A percentile compares a stretch with the other conserved stretches of the same genome.
phyloP scores from a whole-genome alignment of 2,113 vertebrate species.

The Brachirus orientalis region DNA sequence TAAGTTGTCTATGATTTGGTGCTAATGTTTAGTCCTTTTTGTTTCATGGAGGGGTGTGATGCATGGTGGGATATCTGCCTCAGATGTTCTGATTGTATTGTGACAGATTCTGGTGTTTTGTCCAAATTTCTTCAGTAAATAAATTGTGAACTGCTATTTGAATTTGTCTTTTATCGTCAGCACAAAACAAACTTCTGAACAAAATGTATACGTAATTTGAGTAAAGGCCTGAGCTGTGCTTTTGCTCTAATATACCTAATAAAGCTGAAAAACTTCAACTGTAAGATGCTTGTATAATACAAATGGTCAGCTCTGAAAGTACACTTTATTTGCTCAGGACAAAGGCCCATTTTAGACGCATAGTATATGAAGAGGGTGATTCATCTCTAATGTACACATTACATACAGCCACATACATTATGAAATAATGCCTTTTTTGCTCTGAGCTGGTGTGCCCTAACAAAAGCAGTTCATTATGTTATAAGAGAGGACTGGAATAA shows the following conservation, averaged over 20 bases:
- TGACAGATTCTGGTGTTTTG: constrained; percentile 99
- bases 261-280: too few relatives aligned
- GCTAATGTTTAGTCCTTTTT: constrained; percentile 88
- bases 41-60: constrained; percentile 86
- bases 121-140: constrained; percentile 99
- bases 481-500: background rate
- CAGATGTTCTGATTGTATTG: constrained; percentile 99
- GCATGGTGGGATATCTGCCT: constrained; percentile 98
- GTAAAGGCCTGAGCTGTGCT: background rate
- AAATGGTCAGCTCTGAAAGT: background rate
- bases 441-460: background rate
- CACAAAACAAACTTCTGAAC: background rate
- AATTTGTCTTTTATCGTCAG: constrained; percentile 40
- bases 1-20: constrained; percentile 91
- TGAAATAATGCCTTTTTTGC: constrained; percentile 1
- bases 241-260: background rate
- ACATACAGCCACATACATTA: background rate
- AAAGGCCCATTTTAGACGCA: background rate
- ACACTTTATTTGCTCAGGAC: background rate
- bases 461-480: constrained; percentile 17
- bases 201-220: background rate
- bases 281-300: too few relatives aligned
- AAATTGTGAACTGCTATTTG: constrained; percentile 95
- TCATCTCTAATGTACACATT: background rate
- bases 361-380: background rate